Evolutionary conservation across 1,140 invertebrate species (phyloP).

Genomic region (Brachionus calyciflorus): DNA sequence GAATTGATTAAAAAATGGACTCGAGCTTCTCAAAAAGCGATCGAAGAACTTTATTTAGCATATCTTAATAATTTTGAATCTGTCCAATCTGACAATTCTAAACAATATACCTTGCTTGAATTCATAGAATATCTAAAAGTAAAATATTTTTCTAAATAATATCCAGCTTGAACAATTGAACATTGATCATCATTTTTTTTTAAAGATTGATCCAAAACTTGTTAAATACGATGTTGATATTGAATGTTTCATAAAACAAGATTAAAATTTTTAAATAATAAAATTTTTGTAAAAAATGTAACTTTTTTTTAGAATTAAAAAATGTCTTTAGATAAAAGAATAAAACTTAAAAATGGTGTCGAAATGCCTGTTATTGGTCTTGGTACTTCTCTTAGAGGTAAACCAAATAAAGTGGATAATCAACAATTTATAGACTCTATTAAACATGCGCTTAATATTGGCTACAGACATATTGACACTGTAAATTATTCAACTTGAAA

Average conservation of each 20-base stretch:
- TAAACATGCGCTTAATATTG: conserved; percentile 20
- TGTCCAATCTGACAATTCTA: neutral
- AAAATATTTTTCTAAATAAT: neutral
- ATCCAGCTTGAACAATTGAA: too few species aligned
- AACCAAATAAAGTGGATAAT: conserved; percentile 21
- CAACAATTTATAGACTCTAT: conserved; percentile 11
- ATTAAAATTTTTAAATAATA: conserved; percentile 16
- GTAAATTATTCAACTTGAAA: neutral
- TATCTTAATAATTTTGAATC: neutral
- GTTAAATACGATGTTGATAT: neutral
- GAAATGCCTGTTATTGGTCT: conserved; percentile 13
- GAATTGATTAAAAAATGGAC: conserved; percentile 32
- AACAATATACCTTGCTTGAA: neutral
- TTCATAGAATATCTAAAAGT: conserved; percentile 36
- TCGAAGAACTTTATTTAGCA: conserved; percentile 5
- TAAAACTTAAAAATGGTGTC: conserved; percentile 7
- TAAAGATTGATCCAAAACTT: neutral
- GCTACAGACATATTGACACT: conserved; percentile 18
- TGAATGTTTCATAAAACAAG: neutral
- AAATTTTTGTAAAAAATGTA: neutral
- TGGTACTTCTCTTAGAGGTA: conserved; percentile 25
- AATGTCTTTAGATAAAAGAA: conserved; percentile 2
- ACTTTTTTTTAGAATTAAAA: neutral
- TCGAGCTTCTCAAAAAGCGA: conserved; percentile 17
- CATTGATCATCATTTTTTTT: neutral